Evolutionary conservation across 1,140 invertebrate species (phyloP).

Genomic region (Drosophila bifasciata): DNA sequence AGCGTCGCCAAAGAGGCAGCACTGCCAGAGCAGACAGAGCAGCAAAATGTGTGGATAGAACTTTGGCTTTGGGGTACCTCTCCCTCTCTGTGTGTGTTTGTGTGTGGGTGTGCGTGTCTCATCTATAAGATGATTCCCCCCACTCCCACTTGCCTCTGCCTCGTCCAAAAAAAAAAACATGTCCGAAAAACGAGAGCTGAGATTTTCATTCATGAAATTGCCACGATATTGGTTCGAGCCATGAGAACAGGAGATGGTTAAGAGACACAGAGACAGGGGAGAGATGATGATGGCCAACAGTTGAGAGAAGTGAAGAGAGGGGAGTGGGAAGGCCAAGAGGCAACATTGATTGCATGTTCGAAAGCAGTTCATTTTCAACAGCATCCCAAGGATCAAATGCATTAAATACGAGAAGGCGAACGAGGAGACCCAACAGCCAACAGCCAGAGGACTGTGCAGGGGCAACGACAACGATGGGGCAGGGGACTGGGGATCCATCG

Average conservation of each 20-base stretch:
- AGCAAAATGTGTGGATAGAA: constrained; percentile 33
- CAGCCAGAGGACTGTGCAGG: too few relatives aligned
- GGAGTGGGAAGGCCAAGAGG: constrained; percentile 1
- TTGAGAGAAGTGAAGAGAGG: not conserved
- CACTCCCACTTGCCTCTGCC: too few relatives aligned
- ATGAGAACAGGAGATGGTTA: not conserved
- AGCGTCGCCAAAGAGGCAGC: constrained; percentile 18
- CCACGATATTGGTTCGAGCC: constrained; percentile 48
- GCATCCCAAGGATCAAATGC: constrained; percentile 80
- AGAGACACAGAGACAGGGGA: not conserved
- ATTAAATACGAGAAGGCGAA: constrained; percentile 72
- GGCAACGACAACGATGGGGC: constrained; percentile 5
- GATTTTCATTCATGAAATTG: constrained; percentile 82
- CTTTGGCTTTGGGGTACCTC: too few relatives aligned
- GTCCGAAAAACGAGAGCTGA: constrained; percentile 64
- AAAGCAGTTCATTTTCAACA: constrained; percentile 81
- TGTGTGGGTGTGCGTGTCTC: constrained; percentile 74
- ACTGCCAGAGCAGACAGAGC: too few relatives aligned
- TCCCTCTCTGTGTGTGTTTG: not conserved
- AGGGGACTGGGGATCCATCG: constrained; percentile 62
- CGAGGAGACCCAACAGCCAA: too few relatives aligned
- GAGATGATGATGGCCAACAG: too few relatives aligned
- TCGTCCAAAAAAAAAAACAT: constrained; percentile 45
- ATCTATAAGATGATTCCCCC: not conserved
- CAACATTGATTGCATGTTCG: constrained; percentile 78